These are phyloP conservation scores for Poeciliopsis turrubarensis DNA, from an alignment of 2,113 vertebrate genomes.

Conservation along the genomic window DNA sequence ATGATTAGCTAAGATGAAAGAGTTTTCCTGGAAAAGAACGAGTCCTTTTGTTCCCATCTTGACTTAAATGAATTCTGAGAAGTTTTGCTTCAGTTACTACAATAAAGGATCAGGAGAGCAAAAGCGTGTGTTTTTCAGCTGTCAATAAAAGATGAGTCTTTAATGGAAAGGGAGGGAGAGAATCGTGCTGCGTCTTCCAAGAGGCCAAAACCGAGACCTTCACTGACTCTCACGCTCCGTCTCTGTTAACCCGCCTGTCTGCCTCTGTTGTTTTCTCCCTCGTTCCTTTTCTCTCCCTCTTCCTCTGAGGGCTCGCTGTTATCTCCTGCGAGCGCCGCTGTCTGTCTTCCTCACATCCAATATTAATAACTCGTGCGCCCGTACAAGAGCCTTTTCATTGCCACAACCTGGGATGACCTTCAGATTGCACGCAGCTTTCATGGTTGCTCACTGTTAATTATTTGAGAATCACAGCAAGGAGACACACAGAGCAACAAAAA, in stretches of 20 bases:
- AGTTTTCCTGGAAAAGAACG: not conserved
- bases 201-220: conserved; percentile 33
- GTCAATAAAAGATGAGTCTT: conserved; percentile 71
- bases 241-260: conserved; percentile 25
- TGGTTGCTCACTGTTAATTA: conserved; percentile 11
- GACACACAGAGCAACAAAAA: conserved; percentile 18
- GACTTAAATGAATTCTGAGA: conserved; percentile 48
- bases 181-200: conserved; percentile 4
- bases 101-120: conserved; percentile 51
- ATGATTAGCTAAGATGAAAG: conserved; percentile 26
- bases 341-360: conserved; percentile 34
- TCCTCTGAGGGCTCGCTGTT: conserved; percentile 11
- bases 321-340: conserved; percentile 21
- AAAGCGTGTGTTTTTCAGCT: conserved; percentile 58
- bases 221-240: conserved; percentile 52
- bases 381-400: conserved; percentile 24
- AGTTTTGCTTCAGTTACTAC: conserved; percentile 37
- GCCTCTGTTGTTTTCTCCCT: not conserved
- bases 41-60: conserved; percentile 16
- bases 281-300: conserved; percentile 6
- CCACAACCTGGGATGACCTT: conserved; percentile 63
- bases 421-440: conserved; percentile 26
- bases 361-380: conserved; percentile 47
- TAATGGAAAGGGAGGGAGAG: conserved; percentile 54
- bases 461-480: conserved; percentile 9